Percentiles rank a stretch among this genome's conserved stretches.
Conservation (phyloP, 2,797 vertebrate species). For the Hemibagrus guttatus region DNA sequence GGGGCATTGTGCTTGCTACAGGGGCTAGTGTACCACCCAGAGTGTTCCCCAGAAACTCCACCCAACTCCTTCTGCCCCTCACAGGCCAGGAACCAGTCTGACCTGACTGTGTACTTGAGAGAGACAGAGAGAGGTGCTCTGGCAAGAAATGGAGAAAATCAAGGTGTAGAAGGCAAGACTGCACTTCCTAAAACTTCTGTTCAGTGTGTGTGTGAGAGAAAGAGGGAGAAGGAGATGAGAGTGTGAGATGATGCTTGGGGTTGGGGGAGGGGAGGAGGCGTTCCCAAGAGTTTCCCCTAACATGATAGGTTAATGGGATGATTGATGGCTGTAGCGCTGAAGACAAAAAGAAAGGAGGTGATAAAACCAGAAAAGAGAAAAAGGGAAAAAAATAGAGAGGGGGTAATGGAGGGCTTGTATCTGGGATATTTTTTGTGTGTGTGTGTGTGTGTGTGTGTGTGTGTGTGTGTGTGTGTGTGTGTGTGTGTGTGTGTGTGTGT, state of each 20-base stretch:
- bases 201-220: neutral
- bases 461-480: conserved; percentile 44
- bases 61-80: conserved; percentile 33
- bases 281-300: conserved; percentile 84
- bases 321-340: conserved; percentile 90
- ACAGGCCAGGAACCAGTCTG: conserved; percentile 32
- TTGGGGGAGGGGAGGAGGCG: conserved; percentile 72
- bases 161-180: neutral
- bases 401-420: conserved; percentile 72
- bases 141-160: neutral
- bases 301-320: conserved; percentile 91
- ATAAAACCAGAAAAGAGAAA: conserved; percentile 75
- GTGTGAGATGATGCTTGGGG: conserved; percentile 53
- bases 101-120: conserved; percentile 45
- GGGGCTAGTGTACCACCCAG: conserved; percentile 94
- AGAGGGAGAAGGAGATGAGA: neutral
- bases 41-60: conserved; percentile 80
- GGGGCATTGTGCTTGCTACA: conserved; percentile 83
- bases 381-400: conserved; percentile 65
- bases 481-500: conserved; percentile 53
- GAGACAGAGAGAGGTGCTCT: neutral
- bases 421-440: too few species aligned
- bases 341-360: conserved; percentile 80
- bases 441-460: conserved; percentile 65
- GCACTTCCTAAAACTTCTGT: neutral